phyloP scores from a whole-genome alignment of 2,888 invertebrate species.

The Cheilosia impressa region DNA sequence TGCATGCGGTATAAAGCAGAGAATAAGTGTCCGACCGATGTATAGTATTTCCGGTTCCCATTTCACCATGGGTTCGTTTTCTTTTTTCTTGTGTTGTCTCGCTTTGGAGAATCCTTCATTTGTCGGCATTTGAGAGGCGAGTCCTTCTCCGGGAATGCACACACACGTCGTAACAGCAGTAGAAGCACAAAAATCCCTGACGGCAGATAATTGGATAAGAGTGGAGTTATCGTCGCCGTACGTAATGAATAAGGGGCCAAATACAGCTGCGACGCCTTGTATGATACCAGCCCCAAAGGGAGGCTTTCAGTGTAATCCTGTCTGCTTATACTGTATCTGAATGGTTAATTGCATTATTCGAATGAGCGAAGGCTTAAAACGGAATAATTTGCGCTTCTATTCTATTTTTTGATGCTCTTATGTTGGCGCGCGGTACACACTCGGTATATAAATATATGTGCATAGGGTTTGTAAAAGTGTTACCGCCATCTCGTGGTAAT shows the following conservation, averaged over 20 bases:
- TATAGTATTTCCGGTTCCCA: constrained; percentile 58
- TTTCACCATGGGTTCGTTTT: constrained; percentile 28
- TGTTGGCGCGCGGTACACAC: not conserved
- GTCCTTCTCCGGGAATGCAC: constrained; percentile 4
- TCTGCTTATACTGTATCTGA: constrained; percentile 69
- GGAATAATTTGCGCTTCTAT: constrained; percentile 69
- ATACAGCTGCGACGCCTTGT: constrained; percentile 18
- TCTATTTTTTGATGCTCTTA: constrained; percentile 42
- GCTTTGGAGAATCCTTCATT: constrained; percentile 11
- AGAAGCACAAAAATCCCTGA: constrained; percentile 51
- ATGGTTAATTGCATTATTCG: constrained; percentile 76
- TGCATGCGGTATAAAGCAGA: constrained; percentile 5
- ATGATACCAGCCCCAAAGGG: constrained; percentile 3
- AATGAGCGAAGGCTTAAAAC: constrained; percentile 74
- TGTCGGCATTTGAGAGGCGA: constrained; percentile 10
- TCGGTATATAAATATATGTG: constrained; percentile 19
- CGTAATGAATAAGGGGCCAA: constrained; percentile 64
- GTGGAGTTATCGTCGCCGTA: constrained; percentile 68
- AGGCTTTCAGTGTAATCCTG: constrained; percentile 70
- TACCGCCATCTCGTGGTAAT: constrained; percentile 49
- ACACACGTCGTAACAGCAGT: not conserved
- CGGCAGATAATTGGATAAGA: constrained; percentile 73
- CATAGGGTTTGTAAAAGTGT: not conserved
- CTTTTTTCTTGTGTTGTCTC: constrained; percentile 19
- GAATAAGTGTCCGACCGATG: constrained; percentile 69